These are phyloP conservation scores for Hypsopygia costalis DNA, from an alignment of 2,888 invertebrate species.

Conservation along the genomic window DNA sequence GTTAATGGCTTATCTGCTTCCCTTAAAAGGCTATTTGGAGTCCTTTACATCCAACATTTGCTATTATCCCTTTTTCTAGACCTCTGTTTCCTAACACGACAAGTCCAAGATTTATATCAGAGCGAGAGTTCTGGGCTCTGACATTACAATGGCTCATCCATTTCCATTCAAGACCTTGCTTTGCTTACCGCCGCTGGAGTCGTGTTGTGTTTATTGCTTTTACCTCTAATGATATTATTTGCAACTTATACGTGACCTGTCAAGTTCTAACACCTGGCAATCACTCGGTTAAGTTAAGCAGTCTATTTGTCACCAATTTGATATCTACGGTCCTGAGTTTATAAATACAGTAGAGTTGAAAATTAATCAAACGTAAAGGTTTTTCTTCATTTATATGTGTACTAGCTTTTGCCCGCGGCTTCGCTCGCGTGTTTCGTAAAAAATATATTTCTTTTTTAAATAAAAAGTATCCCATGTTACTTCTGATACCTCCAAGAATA, in stretches of 20 bases:
- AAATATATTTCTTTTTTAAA: too few species aligned
- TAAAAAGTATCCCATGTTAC: too few species aligned
- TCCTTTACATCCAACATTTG: constrained; percentile 1
- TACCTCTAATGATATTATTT: constrained; percentile 25
- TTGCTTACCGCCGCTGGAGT: constrained; percentile 30
- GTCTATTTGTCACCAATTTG: too few species aligned
- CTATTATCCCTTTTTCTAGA: constrained; percentile 5
- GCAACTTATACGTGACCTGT: constrained; percentile 5
- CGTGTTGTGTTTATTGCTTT: constrained; percentile 29
- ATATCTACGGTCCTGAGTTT: too few species aligned
- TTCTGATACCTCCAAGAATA: too few species aligned
- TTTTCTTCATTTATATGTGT: too few species aligned
- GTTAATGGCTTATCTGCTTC: constrained; percentile 6
- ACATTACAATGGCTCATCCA: constrained; percentile 63
- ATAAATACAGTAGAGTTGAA: too few species aligned
- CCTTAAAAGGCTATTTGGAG: constrained; percentile 6
- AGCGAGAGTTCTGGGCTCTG: constrained; percentile 37
- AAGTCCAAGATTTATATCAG: constrained; percentile 35
- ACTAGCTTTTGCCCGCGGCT: too few species aligned
- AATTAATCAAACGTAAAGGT: too few species aligned
- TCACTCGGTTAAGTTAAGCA: too few species aligned
- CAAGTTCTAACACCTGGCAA: too few species aligned
- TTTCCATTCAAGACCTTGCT: constrained; percentile 32
- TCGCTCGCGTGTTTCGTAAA: too few species aligned
- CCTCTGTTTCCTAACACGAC: not conserved